Evolutionary conservation across 2,797 vertebrate genomes (phyloP).

Genomic region (Philypnodon macrostomus): DNA sequence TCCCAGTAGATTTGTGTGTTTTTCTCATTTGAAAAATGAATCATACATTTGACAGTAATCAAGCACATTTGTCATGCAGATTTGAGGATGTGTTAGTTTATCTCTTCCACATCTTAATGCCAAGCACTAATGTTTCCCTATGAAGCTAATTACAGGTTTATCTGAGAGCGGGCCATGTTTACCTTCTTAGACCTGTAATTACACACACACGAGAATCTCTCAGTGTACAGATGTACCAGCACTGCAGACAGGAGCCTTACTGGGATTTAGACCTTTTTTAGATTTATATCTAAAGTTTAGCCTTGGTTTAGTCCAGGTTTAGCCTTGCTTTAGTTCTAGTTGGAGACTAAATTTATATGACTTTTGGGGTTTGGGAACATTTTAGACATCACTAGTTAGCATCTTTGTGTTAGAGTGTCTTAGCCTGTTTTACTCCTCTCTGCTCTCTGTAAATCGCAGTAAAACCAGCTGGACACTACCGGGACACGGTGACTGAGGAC

Average conservation of each 20-base stretch:
- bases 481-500: slow-evolving; percentile 66
- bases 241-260: too few species aligned
- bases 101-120: slow-evolving; percentile 1
- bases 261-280: too few species aligned
- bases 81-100: slow-evolving; percentile 12
- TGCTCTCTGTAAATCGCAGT: slow-evolving; percentile 34
- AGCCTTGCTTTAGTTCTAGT: too few species aligned
- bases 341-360: too few species aligned
- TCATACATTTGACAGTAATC: background rate
- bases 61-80: slow-evolving; percentile 2
- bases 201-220: slow-evolving; percentile 2
- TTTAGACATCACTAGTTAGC: slow-evolving; percentile 18
- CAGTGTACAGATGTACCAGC: too few species aligned
- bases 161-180: slow-evolving; percentile 10
- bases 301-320: too few species aligned
- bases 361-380: too few species aligned
- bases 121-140: background rate
- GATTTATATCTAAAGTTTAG: too few species aligned
- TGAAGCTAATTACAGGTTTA: slow-evolving; percentile 16
- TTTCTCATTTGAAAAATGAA: too few species aligned
- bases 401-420: slow-evolving; percentile 24
- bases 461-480: slow-evolving; percentile 49
- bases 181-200: slow-evolving; percentile 7
- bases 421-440: slow-evolving; percentile 39
- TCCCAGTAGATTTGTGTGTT: background rate